Evolutionary conservation across 37 sponge, comb jelly and placozoan species (phyloP).

Genomic region (Ianthella basta): DNA sequence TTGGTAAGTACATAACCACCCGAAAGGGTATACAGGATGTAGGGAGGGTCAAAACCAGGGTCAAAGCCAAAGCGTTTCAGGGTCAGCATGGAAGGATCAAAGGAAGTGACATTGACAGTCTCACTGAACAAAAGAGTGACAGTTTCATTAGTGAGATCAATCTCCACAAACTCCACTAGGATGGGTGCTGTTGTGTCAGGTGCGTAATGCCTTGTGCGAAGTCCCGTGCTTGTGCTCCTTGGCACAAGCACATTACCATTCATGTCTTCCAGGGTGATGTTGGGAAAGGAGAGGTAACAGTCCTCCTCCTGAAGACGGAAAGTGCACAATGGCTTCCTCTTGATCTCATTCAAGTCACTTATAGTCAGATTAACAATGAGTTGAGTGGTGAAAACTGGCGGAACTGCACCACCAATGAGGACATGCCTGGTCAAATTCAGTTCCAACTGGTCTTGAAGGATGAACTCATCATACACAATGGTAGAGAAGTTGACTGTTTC

Average conservation of each 20-base stretch:
- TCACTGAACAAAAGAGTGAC: constrained; percentile 82
- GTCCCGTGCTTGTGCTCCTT: constrained; percentile 33
- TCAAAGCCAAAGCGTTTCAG: constrained; percentile 59
- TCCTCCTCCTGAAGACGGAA: constrained; percentile 47
- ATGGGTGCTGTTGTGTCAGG: constrained; percentile 70
- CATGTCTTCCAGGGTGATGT: constrained; percentile 77
- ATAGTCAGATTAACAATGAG: constrained; percentile 59
- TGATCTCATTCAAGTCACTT: constrained; percentile 85
- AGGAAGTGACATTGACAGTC: constrained; percentile 80
- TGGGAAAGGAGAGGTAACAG: constrained; percentile 74
- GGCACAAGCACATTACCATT: constrained; percentile 67
- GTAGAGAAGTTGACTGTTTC: constrained; percentile 79
- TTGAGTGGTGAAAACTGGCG: constrained; percentile 35
- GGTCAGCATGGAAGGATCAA: constrained; percentile 53
- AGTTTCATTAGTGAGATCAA: constrained; percentile 74
- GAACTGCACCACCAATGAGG: constrained; percentile 48
- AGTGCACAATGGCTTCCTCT: constrained; percentile 75
- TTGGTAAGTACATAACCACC: constrained; percentile 61
- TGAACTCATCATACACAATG: constrained; percentile 60
- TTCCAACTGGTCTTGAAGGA: constrained; percentile 49
- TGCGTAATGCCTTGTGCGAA: constrained; percentile 38
- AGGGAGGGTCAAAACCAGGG: constrained; percentile 17
- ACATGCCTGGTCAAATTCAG: constrained; percentile 25
- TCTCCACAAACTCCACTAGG: constrained; percentile 56
- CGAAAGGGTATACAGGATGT: constrained; percentile 45